phyloP scores from a whole-genome alignment of 2,797 vertebrate genomes.

The Neopelma chrysocephalum region DNA sequence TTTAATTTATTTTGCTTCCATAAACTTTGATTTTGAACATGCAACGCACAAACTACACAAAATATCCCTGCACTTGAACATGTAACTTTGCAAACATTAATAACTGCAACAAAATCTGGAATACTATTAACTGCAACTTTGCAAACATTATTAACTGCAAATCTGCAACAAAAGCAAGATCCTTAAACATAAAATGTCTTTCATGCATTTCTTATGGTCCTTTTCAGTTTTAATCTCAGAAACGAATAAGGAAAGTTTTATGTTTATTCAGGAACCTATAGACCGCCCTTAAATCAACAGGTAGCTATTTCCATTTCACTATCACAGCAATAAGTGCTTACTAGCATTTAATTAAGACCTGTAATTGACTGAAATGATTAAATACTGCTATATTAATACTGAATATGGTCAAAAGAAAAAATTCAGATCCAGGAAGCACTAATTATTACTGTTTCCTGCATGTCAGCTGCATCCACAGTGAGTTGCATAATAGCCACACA shows the following conservation, averaged over 20 bases:
- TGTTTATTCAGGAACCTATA: not conserved
- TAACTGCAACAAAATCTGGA: not conserved
- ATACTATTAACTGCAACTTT: not conserved
- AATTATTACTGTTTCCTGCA: not conserved
- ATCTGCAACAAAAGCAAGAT: not conserved
- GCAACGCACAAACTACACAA: not conserved
- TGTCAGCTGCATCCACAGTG: not conserved
- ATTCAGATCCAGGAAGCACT: not conserved
- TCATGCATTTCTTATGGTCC: not conserved
- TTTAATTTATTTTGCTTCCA: not conserved
- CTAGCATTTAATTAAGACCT: not conserved
- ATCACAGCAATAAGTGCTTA: not conserved
- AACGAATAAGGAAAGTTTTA: not conserved
- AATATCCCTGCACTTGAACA: not conserved
- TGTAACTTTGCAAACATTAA: not conserved
- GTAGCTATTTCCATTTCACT: not conserved
- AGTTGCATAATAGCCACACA: not conserved
- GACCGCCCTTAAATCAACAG: not conserved
- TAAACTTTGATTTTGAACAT: not conserved
- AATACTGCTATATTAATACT: not conserved
- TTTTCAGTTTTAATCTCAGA: not conserved
- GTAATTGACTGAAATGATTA: not conserved
- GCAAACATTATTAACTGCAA: not conserved
- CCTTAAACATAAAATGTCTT: not conserved
- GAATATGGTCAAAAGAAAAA: not conserved